Conservation (phyloP, 2,113 vertebrate genomes). For the Accipiter virgatus region DNA sequence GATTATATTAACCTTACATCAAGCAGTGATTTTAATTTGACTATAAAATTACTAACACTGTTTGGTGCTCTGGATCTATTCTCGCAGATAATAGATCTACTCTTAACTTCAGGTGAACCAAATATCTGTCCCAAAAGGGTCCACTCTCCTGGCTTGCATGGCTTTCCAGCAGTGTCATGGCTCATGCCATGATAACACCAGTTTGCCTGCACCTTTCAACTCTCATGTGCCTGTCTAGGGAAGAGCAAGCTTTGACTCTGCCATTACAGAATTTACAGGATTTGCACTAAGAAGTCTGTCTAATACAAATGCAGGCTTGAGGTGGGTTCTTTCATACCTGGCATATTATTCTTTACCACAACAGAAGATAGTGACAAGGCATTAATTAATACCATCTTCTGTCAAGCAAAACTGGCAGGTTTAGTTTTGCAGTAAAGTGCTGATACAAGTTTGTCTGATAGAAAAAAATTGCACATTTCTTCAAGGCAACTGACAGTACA, state of each 20-base stretch:
- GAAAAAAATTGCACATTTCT: background rate
- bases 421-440: background rate
- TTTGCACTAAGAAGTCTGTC: background rate
- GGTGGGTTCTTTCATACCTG: background rate
- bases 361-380: background rate
- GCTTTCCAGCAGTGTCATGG: background rate
- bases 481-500: background rate
- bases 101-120: background rate
- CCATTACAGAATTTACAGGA: background rate
- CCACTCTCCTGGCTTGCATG: background rate
- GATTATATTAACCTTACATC: background rate
- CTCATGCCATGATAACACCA: background rate
- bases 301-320: background rate
- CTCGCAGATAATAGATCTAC: background rate
- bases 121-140: background rate
- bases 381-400: background rate
- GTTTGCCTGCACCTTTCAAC: background rate
- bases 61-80: background rate
- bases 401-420: background rate
- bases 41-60: background rate
- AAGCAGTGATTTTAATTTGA: background rate
- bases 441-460: background rate
- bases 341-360: background rate
- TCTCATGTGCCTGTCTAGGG: background rate
- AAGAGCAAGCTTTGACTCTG: background rate